phyloP scores from a whole-genome alignment of 2,797 vertebrate genomes.

The Myotis myotis region DNA sequence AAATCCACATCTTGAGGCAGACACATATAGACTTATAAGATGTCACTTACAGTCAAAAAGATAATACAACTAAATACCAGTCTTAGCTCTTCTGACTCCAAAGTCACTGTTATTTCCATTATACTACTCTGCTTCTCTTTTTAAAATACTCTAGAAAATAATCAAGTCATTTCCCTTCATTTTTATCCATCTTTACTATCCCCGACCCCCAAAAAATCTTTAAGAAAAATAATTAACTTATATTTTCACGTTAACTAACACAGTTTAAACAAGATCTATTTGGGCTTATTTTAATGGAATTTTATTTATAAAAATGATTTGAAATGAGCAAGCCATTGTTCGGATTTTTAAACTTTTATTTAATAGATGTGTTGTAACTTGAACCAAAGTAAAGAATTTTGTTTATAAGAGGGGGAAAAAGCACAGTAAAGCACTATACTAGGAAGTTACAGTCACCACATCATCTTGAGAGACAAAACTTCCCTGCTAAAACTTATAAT shows the following conservation, averaged over 20 bases:
- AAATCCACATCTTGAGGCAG: neutral
- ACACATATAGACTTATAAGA: neutral
- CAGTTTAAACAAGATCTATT: neutral
- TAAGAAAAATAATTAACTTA: neutral
- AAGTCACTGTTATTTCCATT: neutral
- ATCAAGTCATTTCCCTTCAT: neutral
- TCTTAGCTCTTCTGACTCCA: neutral
- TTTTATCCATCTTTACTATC: neutral
- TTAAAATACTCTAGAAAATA: neutral
- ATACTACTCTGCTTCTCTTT: neutral
- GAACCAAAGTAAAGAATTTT: neutral
- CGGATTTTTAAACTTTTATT: neutral
- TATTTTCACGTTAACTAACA: conserved; percentile 4
- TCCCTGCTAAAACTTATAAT: neutral
- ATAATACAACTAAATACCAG: conserved; percentile 2
- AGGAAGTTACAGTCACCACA: neutral
- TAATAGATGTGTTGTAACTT: conserved; percentile 18
- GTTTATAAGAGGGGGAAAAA: neutral
- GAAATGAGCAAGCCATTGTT: neutral
- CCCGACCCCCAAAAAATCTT: neutral
- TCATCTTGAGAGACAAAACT: neutral
- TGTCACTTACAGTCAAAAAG: neutral
- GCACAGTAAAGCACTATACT: neutral
- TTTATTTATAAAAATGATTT: conserved; percentile 24
- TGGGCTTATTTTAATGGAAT: neutral